These are phyloP conservation scores for Pandemis heparana DNA, from an alignment of 2,888 invertebrate species.

Conservation along the genomic window DNA sequence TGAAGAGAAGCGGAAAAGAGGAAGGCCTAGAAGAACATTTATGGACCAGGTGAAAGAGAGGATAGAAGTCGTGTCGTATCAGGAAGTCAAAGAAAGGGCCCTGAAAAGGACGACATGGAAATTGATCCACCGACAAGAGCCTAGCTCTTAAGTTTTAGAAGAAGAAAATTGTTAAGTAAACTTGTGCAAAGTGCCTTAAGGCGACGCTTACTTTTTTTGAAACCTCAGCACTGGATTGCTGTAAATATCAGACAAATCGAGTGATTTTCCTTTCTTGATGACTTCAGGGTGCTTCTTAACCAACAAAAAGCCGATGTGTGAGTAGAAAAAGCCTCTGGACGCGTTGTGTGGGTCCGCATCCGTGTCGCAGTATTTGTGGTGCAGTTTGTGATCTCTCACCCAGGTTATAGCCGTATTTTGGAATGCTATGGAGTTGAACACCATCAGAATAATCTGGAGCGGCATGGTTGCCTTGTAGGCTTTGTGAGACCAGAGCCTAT, in stretches of 20 bases:
- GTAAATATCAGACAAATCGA: constrained; percentile 61
- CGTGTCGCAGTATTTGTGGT: constrained; percentile 88
- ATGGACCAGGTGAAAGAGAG: too few species aligned
- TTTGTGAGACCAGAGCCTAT: constrained; percentile 61
- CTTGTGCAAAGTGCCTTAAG: too few species aligned
- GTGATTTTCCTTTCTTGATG: constrained; percentile 87
- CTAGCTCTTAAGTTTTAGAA: too few species aligned
- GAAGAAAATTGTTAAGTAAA: too few species aligned
- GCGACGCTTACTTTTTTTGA: too few species aligned
- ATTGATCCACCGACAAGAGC: too few species aligned
- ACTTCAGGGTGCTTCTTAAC: constrained; percentile 91
- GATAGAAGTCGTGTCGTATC: too few species aligned
- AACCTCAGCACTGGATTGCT: constrained; percentile 85
- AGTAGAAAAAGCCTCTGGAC: constrained; percentile 91
- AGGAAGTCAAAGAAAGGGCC: too few species aligned
- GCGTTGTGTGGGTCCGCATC: constrained; percentile 88
- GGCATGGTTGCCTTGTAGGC: constrained; percentile 62
- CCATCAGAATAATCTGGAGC: constrained; percentile 58
- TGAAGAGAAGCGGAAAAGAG: neutral
- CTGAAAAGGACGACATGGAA: too few species aligned
- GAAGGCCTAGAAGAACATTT: too few species aligned
- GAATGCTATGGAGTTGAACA: constrained; percentile 59
- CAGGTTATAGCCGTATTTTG: constrained; percentile 82
- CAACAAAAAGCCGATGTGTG: constrained; percentile 94
- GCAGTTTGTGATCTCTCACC: constrained; percentile 87